Evolutionary conservation across 2,888 invertebrate genomes (phyloP).

Genomic region (Gastracanthus pulcherrimus): DNA sequence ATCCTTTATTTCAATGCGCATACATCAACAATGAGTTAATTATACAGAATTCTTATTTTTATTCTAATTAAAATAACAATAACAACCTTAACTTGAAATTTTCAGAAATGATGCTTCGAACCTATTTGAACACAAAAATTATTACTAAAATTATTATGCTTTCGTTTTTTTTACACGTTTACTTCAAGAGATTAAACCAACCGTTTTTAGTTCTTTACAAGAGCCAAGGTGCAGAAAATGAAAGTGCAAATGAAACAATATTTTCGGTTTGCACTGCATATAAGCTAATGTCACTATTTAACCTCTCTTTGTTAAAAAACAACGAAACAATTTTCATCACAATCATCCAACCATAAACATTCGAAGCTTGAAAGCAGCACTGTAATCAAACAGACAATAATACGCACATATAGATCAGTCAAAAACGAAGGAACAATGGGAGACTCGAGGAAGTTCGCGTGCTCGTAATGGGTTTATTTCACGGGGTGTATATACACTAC

Average conservation of each 20-base stretch:
- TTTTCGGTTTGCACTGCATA: too few species aligned
- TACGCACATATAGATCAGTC: slow-evolving; percentile 28
- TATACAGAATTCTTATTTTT: too few species aligned
- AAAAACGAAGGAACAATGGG: slow-evolving; percentile 36
- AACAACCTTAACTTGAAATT: background rate
- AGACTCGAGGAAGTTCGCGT: slow-evolving; percentile 42
- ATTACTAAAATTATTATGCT: too few species aligned
- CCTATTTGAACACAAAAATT: too few species aligned
- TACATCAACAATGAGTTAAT: background rate
- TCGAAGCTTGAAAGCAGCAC: background rate
- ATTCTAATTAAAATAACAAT: background rate
- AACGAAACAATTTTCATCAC: slow-evolving; percentile 7
- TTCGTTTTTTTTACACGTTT: too few species aligned
- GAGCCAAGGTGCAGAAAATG: too few species aligned
- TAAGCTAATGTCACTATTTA: background rate
- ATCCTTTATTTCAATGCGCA: background rate
- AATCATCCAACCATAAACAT: slow-evolving; percentile 20
- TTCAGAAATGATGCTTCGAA: background rate
- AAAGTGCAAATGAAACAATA: background rate
- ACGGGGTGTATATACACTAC: background rate
- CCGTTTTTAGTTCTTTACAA: too few species aligned
- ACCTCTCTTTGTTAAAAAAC: background rate
- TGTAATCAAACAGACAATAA: slow-evolving; percentile 21
- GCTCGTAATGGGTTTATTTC: slow-evolving; percentile 52
- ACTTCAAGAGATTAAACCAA: too few species aligned